Base-by-base conservation (phyloP, 1,140 invertebrate genomes). In the Drosophila ficusphila region DNA sequence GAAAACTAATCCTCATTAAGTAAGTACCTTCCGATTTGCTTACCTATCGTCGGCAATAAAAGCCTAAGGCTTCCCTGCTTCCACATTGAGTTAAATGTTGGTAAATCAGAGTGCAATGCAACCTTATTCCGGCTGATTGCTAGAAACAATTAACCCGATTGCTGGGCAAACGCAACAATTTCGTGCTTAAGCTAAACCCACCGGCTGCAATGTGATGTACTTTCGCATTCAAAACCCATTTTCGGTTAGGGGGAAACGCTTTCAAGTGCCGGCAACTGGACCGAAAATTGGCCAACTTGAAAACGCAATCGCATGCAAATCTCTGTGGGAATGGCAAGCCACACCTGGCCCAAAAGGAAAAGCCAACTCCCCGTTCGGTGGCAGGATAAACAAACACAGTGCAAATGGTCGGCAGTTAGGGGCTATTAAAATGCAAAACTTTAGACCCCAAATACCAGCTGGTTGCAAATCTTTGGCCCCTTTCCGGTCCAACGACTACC, bases 371-470 rank as follows among this genome's bases (percentile, higher is more conserved):
- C 8, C 8, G 8, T 4, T 7, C 38, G 19, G 38, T 9, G 23
- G 29, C 21, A 46, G 31, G 52, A 46, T 73, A 69, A 85, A 71
- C 79, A 79, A 57, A 29, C 53, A 64, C 18, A 36, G 21, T 18
- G 57, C 34, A 53, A 68, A 52, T 57, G 56, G 42, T 23, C 36
- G 51, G 31, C 65, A 72, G 67, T 82, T 82, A 47, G 62, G 74
- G 54, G 53, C 79, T 65, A 86, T 85, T 81, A 76, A 86, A 81
- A 85, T 86, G 81, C 81, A 76, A 79, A 85, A 76, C 72, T 81
- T 49, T 44, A 39, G 19, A 36, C 47, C 41, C 18, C n/a, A n/a
- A 51, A 58, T 12, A 36, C 54, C 42, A 69, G 36, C 42, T 77
- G 48, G 44, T 29, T 62, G 39, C 19, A 61, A 61, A 61, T 21